Conservation (phyloP, 2,888 invertebrate species). For the Oasisia sp. region DNA sequence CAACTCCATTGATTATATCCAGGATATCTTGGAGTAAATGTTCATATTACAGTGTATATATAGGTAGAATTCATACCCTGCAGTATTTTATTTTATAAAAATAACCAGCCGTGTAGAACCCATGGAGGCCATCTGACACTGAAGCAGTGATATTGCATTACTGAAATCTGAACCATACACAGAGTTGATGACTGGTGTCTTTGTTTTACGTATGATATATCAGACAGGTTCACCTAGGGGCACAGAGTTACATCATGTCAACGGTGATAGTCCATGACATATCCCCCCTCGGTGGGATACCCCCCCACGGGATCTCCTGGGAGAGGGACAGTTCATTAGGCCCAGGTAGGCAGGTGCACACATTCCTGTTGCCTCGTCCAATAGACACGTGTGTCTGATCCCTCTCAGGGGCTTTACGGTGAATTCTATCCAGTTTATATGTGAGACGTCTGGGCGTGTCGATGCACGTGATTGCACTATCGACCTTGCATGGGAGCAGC, state of each 20-base stretch:
- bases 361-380: not conserved
- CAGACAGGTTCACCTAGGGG: not conserved
- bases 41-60: too few relatives aligned
- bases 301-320: not conserved
- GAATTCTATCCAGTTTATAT: not conserved
- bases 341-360: not conserved
- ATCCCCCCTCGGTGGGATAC: not conserved
- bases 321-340: not conserved
- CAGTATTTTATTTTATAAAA: too few relatives aligned
- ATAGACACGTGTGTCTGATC: not conserved
- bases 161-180: too few relatives aligned
- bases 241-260: not conserved
- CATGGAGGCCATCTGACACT: too few relatives aligned
- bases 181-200: too few relatives aligned
- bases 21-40: too few relatives aligned
- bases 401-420: not conserved
- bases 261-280: not conserved
- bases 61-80: too few relatives aligned
- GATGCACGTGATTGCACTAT: not conserved
- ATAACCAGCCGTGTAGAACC: too few relatives aligned
- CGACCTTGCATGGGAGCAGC: not conserved
- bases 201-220: not conserved
- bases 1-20: too few relatives aligned
- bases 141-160: too few relatives aligned
- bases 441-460: not conserved